phyloP scores from a whole-genome alignment of 2,113 vertebrate genomes.

The Leptosomus discolor region DNA sequence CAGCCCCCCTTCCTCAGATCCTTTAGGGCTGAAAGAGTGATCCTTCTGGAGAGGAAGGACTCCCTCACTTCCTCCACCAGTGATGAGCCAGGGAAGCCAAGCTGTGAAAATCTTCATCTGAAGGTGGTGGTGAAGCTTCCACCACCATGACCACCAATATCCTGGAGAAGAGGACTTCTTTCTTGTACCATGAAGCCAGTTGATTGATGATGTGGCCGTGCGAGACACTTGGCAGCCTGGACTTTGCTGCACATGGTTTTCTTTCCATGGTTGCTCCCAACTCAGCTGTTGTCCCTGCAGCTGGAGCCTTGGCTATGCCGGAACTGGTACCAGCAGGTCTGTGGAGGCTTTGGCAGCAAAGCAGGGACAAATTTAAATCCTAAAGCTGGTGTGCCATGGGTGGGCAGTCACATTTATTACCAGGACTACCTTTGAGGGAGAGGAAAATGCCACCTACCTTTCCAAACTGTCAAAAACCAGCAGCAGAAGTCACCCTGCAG shows the following conservation, averaged over 20 bases:
- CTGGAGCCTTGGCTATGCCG: neutral
- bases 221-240: neutral
- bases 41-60: neutral
- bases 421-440: neutral
- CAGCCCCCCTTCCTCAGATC: neutral
- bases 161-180: neutral
- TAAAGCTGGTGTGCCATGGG: neutral
- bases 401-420: neutral
- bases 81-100: neutral
- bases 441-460: neutral
- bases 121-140: neutral
- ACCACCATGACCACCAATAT: neutral
- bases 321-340: neutral
- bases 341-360: neutral
- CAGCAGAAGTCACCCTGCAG: neutral
- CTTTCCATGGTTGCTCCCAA: neutral
- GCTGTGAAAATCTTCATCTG: neutral
- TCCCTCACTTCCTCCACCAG: neutral
- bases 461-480: neutral
- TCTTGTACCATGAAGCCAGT: accelerated
- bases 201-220: neutral
- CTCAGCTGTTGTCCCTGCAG: neutral
- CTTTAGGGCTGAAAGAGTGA: neutral
- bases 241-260: neutral
- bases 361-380: neutral